Percentiles rank a stretch among this genome's conserved stretches.
These are phyloP conservation scores for Homalodisca vitripennis DNA, from an alignment of 1,140 invertebrate species.

Conservation along the genomic window DNA sequence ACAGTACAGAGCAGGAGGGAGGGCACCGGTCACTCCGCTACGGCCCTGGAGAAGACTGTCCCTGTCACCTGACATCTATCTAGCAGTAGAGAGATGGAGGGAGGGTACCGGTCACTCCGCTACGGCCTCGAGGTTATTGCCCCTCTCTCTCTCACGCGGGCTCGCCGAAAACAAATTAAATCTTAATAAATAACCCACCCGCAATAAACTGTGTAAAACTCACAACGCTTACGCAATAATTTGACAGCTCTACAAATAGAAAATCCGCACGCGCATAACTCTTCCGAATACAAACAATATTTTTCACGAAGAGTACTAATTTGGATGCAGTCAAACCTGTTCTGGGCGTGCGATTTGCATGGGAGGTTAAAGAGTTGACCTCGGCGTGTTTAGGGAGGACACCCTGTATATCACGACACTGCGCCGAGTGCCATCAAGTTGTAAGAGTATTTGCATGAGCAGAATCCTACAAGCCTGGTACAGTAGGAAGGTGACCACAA, in stretches of 20 bases:
- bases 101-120: too few relatives aligned
- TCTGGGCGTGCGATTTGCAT: conserved; percentile 14
- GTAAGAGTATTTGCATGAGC: too few relatives aligned
- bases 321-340: conserved; percentile 23
- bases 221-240: conserved; percentile 12
- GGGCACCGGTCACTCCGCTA: too few relatives aligned
- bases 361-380: conserved; percentile 24
- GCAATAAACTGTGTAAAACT: conserved; percentile 8
- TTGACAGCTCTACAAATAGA: conserved; percentile 14
- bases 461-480: too few relatives aligned
- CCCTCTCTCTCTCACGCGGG: neutral
- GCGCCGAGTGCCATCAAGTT: too few relatives aligned
- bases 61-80: too few relatives aligned
- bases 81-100: too few relatives aligned
- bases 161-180: neutral
- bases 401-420: neutral
- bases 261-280: conserved; percentile 18
- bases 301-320: conserved; percentile 19
- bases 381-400: conserved; percentile 11
- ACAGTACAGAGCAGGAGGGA: too few relatives aligned
- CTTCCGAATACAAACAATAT: conserved; percentile 22
- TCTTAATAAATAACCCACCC: conserved; percentile 10
- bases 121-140: neutral
- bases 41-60: too few relatives aligned
- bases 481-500: too few relatives aligned